These are phyloP conservation scores for Drosophila testacea DNA, from an alignment of 2,888 invertebrate genomes.

Conservation along the genomic window DNA sequence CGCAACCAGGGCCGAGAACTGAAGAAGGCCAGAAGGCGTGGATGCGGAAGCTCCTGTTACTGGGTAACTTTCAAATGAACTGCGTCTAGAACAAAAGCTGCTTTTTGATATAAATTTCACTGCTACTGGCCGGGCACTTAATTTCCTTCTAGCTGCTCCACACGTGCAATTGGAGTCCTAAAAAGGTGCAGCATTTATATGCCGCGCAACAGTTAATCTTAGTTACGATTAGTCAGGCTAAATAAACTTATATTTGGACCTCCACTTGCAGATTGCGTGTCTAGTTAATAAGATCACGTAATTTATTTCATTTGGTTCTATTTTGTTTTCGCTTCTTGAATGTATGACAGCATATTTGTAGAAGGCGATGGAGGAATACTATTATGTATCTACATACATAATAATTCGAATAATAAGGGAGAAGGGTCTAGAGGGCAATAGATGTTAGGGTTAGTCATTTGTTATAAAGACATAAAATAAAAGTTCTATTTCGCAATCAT, in stretches of 20 bases:
- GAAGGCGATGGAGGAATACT: neutral
- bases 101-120: constrained; percentile 72
- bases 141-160: constrained; percentile 52
- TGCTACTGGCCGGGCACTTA: constrained; percentile 62
- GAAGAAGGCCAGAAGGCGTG: constrained; percentile 21
- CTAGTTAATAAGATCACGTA: constrained; percentile 77
- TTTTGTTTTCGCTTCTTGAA: constrained; percentile 6
- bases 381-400: neutral
- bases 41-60: constrained; percentile 41
- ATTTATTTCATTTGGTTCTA: constrained; percentile 69
- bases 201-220: constrained; percentile 79
- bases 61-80: constrained; percentile 68
- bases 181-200: constrained; percentile 54
- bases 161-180: constrained; percentile 45
- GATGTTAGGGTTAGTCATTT: neutral
- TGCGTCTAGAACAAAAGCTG: constrained; percentile 54
- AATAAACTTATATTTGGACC: constrained; percentile 71
- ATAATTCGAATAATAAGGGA: constrained; percentile 10
- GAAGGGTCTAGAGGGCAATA: constrained; percentile 1
- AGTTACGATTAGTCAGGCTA: constrained; percentile 73
- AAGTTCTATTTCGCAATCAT: neutral
- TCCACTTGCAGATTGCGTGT: constrained; percentile 23
- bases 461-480: neutral
- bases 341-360: neutral
- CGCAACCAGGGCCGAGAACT: constrained; percentile 17